Conservation (phyloP, 2,888 invertebrate genomes). For the Patella pellucida region DNA sequence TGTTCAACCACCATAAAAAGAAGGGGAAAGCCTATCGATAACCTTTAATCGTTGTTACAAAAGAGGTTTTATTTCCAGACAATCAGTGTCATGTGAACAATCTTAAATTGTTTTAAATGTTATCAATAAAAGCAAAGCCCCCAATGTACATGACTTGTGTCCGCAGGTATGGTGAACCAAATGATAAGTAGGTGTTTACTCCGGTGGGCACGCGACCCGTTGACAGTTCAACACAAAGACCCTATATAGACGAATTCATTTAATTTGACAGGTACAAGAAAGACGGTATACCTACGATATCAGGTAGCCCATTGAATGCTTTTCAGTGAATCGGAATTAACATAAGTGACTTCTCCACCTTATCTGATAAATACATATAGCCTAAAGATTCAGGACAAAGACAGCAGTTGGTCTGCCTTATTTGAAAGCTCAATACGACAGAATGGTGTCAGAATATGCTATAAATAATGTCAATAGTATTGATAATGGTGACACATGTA, state of each 20-base stretch:
- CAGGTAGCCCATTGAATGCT: background rate
- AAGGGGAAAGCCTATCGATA: too few species aligned
- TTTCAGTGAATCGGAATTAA: too few species aligned
- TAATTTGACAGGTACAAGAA: slow-evolving; percentile 8
- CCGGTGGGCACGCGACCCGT: slow-evolving; percentile 5
- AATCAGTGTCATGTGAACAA: slow-evolving; percentile 9
- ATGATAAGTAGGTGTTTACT: background rate
- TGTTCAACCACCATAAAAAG: too few species aligned
- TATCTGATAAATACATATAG: too few species aligned
- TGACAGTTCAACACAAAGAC: slow-evolving; percentile 6
- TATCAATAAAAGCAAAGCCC: background rate
- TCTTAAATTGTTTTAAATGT: background rate
- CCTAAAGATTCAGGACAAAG: too few species aligned
- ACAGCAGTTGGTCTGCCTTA: too few species aligned
- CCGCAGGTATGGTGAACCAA: background rate
- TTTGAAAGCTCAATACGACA: too few species aligned
- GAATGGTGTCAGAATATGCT: too few species aligned
- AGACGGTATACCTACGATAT: background rate
- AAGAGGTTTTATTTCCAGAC: background rate
- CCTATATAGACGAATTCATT: slow-evolving; percentile 1
- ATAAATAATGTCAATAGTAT: too few species aligned
- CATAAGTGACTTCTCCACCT: too few species aligned
- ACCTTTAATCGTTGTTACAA: background rate
- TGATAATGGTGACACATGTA: too few species aligned
- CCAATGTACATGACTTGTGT: background rate